Base-by-base conservation (phyloP, 2,113 vertebrate species). In the Notothenia rossii region DNA sequence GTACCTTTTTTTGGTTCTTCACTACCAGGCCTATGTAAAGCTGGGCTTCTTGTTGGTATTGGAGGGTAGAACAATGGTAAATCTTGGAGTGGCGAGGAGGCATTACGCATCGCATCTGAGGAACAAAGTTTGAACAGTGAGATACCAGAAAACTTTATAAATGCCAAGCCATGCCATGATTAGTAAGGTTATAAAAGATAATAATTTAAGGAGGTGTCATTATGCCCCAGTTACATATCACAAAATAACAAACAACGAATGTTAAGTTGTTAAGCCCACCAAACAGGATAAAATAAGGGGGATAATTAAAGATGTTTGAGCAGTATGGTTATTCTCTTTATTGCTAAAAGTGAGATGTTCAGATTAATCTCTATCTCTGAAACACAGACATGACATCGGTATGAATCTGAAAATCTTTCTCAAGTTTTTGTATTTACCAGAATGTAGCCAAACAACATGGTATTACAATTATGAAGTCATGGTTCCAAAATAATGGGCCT, bases 1-100 rank as follows among this genome's bases (percentile, higher is more conserved):
- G 18, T 97, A 98, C 97, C 97, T 96, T 89, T 96, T 90, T 97
- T 96, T 48, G 94, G 91, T 86, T 95, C 95, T 58, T 96, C 96
- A 8, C 89, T 87, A 2, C 92, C 87, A 46, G 61, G 13, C 9
- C 94, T 85, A 0, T 0, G 46, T 73, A 89, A 77, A 79, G 91
- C 77, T 15, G 68, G 90, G 69, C 83, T 94, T 89, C 92, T 95
- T 80, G 94, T 81, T 53, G 93, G 77, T 20, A 89, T 93, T 56
- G 95, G 94, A 75, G 91, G 86, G 81, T 94, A 95, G 58, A 92
- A 89, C 72, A 95, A 94, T 77, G 96, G 94, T 33, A 96, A 92
- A 77, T 97, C 95, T 53, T 94, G 93, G 79, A 97, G 95, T 58
- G 93, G 94, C 78, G 95, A 93, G 40, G 94, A 45, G 10, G 43